A percentile compares a stretch with the other conserved stretches of the same genome.
These are phyloP conservation scores for Bergia puertoricense DNA, from an alignment of 92 coral and sea anemone species.

Conservation along the genomic window DNA sequence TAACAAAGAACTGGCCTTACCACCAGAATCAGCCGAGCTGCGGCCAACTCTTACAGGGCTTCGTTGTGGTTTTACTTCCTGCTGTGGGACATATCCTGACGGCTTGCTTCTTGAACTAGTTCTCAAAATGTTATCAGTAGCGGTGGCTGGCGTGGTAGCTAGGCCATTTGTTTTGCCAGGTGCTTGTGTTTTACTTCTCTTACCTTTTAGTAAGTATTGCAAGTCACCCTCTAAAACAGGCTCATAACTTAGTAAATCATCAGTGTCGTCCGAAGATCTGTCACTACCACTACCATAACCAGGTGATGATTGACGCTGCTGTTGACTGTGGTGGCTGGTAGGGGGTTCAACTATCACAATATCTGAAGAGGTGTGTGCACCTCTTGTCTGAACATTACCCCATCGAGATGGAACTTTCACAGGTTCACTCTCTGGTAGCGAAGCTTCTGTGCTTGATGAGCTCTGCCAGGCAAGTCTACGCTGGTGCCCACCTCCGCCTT, in stretches of 20 bases:
- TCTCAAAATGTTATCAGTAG: constrained; percentile 27
- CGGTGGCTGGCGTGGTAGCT: constrained; percentile 6
- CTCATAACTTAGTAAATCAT: constrained; percentile 80
- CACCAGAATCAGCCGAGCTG: not conserved
- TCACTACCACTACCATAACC: constrained; percentile 10
- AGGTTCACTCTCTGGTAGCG: constrained; percentile 16
- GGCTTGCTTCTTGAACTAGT: constrained; percentile 19
- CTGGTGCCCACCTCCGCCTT: constrained; percentile 7
- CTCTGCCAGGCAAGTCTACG: constrained; percentile 28
- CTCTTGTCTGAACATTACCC: not conserved
- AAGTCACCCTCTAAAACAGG: constrained; percentile 79
- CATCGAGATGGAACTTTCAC: not conserved
- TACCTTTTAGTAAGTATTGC: constrained; percentile 52
- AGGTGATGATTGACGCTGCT: not conserved
- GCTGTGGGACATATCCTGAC: constrained; percentile 27
- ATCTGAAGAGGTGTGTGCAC: not conserved
- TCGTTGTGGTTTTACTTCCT: constrained; percentile 33
- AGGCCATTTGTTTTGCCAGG: constrained; percentile 16
- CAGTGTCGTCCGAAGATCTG: constrained; percentile 72
- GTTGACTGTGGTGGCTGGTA: not conserved
- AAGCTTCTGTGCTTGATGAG: constrained; percentile 23
- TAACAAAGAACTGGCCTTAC: not conserved
- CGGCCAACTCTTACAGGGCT: not conserved
- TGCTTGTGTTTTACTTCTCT: not conserved
- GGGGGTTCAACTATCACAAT: not conserved